Evolutionary conservation across 2,888 invertebrate species (phyloP).

Genomic region (Xanthia icteritia): DNA sequence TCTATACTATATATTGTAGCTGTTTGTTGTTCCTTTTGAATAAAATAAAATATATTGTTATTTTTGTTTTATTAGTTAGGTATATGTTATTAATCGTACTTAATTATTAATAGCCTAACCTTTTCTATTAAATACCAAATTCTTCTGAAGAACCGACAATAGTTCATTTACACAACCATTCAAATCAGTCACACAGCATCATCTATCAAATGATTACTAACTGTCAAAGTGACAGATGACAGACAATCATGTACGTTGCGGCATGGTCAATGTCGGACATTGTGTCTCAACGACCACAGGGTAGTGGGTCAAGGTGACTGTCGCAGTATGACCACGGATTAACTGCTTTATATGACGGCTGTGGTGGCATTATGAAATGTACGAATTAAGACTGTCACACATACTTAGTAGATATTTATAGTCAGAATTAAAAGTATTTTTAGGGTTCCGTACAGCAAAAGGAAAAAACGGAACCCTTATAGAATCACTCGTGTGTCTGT

Average conservation of each 20-base stretch:
- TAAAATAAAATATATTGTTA: too few species aligned
- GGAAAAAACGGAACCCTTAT: too few species aligned
- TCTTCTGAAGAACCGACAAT: background rate
- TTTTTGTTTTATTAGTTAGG: background rate
- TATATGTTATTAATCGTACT: background rate
- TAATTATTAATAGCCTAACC: background rate
- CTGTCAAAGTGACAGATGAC: constrained; percentile 31
- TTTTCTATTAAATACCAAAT: background rate
- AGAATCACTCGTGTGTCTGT: too few species aligned
- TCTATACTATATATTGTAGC: too few species aligned
- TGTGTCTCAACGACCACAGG: constrained; percentile 34
- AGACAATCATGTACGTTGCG: constrained; percentile 39
- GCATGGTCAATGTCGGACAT: constrained; percentile 53
- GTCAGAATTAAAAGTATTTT: background rate
- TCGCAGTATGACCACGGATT: constrained; percentile 6
- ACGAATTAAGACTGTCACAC: background rate
- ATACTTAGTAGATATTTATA: background rate
- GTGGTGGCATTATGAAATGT: constrained; percentile 4
- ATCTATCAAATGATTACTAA: constrained; percentile 35
- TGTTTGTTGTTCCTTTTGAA: too few species aligned
- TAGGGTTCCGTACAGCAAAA: background rate
- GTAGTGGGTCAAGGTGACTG: constrained; percentile 45
- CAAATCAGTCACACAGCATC: constrained; percentile 23
- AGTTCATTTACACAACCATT: constrained; percentile 10
- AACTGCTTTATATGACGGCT: background rate